Percentiles rank a stretch among this genome's conserved stretches.
phyloP scores from a whole-genome alignment of 2,113 vertebrate genomes.

The Paralichthys olivaceus region DNA sequence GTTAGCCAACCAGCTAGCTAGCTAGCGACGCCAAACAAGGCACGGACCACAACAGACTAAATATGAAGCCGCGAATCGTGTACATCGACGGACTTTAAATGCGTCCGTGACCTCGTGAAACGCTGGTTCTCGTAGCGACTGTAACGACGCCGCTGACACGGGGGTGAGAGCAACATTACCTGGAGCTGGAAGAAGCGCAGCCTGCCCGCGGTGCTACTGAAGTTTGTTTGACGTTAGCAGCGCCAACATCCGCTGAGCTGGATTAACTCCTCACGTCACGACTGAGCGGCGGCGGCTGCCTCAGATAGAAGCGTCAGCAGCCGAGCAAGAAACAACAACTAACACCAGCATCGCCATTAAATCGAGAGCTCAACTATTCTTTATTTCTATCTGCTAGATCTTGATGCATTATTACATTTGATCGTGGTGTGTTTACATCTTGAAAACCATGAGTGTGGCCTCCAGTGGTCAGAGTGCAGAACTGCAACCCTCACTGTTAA shows the following conservation, averaged over 20 bases:
- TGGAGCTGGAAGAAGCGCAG: constrained; percentile 11
- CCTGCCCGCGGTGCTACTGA: constrained; percentile 16
- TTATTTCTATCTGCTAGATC: background rate
- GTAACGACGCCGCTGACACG: background rate
- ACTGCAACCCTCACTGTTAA: background rate
- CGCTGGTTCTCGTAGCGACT: rapidly evolving
- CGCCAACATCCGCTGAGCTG: constrained; percentile 52
- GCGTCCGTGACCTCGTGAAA: rapidly evolving
- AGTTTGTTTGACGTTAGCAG: constrained; percentile 56
- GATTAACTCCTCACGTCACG: constrained; percentile 42
- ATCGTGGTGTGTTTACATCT: background rate
- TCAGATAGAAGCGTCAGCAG: background rate
- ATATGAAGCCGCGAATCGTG: background rate
- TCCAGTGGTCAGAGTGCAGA: background rate
- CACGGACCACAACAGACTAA: constrained; percentile 20
- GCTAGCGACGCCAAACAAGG: constrained; percentile 40
- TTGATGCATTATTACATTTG: background rate
- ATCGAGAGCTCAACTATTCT: background rate
- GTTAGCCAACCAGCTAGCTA: constrained; percentile 30
- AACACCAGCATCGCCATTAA: background rate
- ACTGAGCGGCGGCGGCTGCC: background rate
- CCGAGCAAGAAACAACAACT: background rate
- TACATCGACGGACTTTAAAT: background rate
- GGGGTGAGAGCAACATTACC: constrained; percentile 42
- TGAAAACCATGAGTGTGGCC: too few species aligned